phyloP scores from a whole-genome alignment of 92 coral and sea anemone species.

The Porites evermanni region DNA sequence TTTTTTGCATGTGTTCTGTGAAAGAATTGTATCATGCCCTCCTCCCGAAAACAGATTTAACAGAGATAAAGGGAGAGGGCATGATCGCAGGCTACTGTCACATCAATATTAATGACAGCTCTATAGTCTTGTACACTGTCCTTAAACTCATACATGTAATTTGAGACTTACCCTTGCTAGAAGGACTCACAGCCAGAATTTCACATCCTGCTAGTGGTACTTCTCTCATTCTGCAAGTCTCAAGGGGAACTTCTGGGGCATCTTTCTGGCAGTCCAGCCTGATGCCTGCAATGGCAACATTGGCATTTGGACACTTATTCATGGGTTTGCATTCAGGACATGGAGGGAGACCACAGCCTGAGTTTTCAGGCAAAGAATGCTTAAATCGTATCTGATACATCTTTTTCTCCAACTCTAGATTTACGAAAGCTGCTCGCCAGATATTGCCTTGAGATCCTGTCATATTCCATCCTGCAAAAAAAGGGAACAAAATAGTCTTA shows the following conservation, averaged over 20 bases:
- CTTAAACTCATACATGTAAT: background rate
- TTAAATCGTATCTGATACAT: constrained; percentile 74
- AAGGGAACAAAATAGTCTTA: background rate
- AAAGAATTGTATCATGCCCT: no score
- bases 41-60: no score
- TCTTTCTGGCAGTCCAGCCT: constrained; percentile 70
- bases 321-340: constrained; percentile 26
- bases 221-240: constrained; percentile 62
- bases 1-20: no score
- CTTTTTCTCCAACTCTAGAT: constrained; percentile 47
- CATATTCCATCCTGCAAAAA: constrained; percentile 83
- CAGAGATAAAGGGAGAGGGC: no score
- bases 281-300: constrained; percentile 77
- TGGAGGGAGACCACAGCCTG: background rate
- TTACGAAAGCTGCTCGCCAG: constrained; percentile 88
- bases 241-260: constrained; percentile 12
- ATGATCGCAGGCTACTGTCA: no score
- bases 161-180: background rate
- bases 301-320: constrained; percentile 49
- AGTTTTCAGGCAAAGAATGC: constrained; percentile 64
- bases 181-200: constrained; percentile 47
- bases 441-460: constrained; percentile 69
- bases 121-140: no score
- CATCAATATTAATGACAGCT: no score
- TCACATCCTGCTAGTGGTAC: constrained; percentile 74